A percentile compares a stretch with the other conserved stretches of the same genome.
phyloP scores from a whole-genome alignment of 92 coral and sea anemone species.

The Phenganax marumi region DNA sequence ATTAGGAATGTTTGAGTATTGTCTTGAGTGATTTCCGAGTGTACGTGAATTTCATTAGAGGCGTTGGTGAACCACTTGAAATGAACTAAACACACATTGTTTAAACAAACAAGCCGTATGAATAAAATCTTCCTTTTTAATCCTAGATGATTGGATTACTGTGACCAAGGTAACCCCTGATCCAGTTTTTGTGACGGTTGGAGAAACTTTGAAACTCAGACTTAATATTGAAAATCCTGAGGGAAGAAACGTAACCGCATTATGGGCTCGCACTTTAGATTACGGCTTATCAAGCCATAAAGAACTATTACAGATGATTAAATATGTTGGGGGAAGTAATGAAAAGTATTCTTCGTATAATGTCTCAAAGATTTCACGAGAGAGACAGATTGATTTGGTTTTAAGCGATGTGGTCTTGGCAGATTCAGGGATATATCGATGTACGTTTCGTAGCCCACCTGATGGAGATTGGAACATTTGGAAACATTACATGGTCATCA shows the following conservation, averaged over 20 bases:
- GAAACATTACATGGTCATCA: not conserved
- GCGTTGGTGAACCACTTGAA: constrained; percentile 10
- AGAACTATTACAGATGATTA: not conserved
- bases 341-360: not conserved
- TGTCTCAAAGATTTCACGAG: not conserved
- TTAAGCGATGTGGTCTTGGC: not conserved
- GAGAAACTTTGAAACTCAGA: constrained; percentile 15
- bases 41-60: not conserved
- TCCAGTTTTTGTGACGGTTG: constrained; percentile 11
- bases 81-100: too few species aligned
- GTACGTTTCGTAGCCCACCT: constrained; percentile 13
- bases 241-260: constrained; percentile 1
- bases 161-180: constrained; percentile 11
- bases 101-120: too few species aligned
- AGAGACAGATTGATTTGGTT: constrained; percentile 20
- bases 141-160: constrained; percentile 5
- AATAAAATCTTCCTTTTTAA: too few species aligned
- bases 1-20: not conserved
- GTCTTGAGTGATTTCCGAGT: constrained; percentile 14
- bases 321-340: not conserved
- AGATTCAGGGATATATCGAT: constrained; percentile 13
- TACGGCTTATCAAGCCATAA: not conserved
- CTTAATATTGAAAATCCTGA: constrained; percentile 10
- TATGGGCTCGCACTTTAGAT: not conserved
- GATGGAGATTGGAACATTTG: not conserved